Base-by-base conservation (phyloP, 1,140 invertebrate species). In the Atopsyche davidsoni region DNA sequence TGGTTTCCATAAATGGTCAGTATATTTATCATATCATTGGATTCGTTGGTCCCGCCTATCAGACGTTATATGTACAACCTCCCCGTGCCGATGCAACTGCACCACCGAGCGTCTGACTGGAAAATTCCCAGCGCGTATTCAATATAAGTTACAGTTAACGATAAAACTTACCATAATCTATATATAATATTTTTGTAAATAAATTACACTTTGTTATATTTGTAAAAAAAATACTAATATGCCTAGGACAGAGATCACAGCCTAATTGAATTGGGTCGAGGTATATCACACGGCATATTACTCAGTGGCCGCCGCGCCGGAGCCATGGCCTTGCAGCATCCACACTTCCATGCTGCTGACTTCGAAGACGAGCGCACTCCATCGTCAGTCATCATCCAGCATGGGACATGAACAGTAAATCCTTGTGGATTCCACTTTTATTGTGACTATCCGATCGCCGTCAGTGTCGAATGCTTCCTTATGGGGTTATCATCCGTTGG, bases 161-260 rank as follows among this genome's bases (percentile, higher is more conserved):
- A 44, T 44, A 21, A 36, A 17, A n/a, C 48, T 51, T 51, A 51
- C 18, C 7, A 24, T 23, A 36, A 51, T 38, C 34, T 36, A 24
- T 38, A 44, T 19, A 36, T 9, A 9, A 40, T 46, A 22, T 16
- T 13, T 18, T 46, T 52, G 50, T 52, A 46, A 52, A 52, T 52
- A 46, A 52, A 46, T 52, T 46, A 52, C 50, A 32, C 36, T 46
- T 50, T 44, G 34, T 45, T 22, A 16, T 39, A 51, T 45, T 52
- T 52, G 44, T 47, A 51, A 54, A 53, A 58, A 50, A 53, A 52
- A 49, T 51, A 53, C 51, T 57, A 56, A 48, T 49, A 53, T 46
- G 43, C 48, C 56, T 58, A 58, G 28, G 51, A 58, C 51, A 58
- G 56, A 58, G 48, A 58, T 58, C 56, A 58, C 56, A 58, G 56